phyloP scores from a whole-genome alignment of 2,113 vertebrate genomes.

The Sinosuthora webbiana region DNA sequence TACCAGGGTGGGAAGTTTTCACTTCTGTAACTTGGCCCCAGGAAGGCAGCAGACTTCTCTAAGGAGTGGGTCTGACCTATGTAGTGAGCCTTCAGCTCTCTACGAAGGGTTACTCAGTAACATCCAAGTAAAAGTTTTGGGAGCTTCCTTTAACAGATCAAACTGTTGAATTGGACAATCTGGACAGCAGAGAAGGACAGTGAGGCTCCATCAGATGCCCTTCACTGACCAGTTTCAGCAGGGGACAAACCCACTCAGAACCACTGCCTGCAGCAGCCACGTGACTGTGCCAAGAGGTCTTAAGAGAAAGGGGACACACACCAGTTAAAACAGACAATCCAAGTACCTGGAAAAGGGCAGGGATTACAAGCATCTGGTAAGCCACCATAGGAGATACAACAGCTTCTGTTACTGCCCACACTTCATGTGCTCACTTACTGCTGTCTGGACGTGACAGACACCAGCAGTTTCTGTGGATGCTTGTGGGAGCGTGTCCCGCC shows the following conservation, averaged over 20 bases:
- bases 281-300: neutral
- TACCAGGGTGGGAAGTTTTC: neutral
- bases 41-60: neutral
- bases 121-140: neutral
- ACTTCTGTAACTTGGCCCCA: neutral
- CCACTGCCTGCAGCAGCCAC: neutral
- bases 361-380: neutral
- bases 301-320: neutral
- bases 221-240: neutral
- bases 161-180: neutral
- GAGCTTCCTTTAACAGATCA: neutral
- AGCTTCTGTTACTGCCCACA: neutral
- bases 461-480: neutral
- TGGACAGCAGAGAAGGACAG: neutral
- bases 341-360: neutral
- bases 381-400: neutral
- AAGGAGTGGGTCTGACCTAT: neutral
- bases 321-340: neutral
- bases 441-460: neutral
- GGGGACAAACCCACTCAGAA: neutral
- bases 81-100: neutral
- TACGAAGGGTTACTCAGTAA: neutral
- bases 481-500: accelerated
- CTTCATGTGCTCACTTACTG: neutral
- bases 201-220: neutral